Evolutionary conservation across 2,888 invertebrate species (phyloP), one percentile per base, ranked within the genome.

Genomic region (Macrosoma leucophasiata): DNA sequence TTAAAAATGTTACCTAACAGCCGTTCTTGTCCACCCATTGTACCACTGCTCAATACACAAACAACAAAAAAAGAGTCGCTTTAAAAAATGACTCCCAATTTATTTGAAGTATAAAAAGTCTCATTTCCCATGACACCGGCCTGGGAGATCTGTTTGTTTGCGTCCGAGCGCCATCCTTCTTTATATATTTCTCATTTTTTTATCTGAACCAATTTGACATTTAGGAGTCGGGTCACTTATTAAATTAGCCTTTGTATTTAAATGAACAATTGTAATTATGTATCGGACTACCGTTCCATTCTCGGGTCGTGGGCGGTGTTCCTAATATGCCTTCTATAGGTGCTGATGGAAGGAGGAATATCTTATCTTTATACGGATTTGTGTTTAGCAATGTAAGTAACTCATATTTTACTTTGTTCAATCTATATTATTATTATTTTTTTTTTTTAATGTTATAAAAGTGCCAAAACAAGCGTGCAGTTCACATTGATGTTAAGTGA

Each of bases 211-310:
- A 62, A 70, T 78, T 78, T 79, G 81, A 84, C 81, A 79, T 84
- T 78, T 69, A 56, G 68, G 53, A 76, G 75, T 68, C 65, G 71
- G 76, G 70, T 72, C 78, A 79, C 78, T 81, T 82, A 81, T 82
- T 84, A 82, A 82, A 82, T 82, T 81, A 82, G 77, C 72, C 75
- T 81, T 84, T 82, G 79, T 84, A 81, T 82, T 82, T 78, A 79
- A 81, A 82, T 79, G 64, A 64, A 74, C 74, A 72, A 77, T 78
- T 78, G 47, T 50, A 79, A 79, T 81, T 72, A 66, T 76, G 46
- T 58, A 57, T 56, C 52, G 55, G 61, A 58, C 56, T 50, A 39
- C 41, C 41, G 27, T 32, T 24, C 41, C 39, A 34, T 25, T 30
- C 34, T 38, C 30, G 30, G 31, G 13, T 35, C 14, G 18, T 36